These are phyloP conservation scores for Tichodroma muraria DNA, from an alignment of 2,113 vertebrate species.

Conservation along the genomic window DNA sequence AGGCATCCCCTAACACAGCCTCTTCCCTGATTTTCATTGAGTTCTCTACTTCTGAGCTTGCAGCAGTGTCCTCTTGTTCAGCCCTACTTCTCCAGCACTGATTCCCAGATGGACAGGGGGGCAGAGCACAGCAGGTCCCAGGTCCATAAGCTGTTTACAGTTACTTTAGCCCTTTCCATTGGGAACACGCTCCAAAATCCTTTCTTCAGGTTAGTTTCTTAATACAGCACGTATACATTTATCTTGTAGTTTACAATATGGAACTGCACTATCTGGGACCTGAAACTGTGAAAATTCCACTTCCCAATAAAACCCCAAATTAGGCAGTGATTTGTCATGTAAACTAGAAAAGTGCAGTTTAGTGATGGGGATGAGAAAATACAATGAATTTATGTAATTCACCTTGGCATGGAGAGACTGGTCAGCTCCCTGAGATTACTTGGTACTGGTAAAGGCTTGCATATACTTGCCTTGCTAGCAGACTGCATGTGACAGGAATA, in stretches of 20 bases:
- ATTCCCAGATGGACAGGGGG: background rate
- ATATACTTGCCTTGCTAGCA: background rate
- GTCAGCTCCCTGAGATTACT: background rate
- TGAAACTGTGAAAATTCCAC: background rate
- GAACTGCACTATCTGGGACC: background rate
- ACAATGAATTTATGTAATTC: background rate
- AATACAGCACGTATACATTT: background rate
- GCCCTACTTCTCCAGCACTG: background rate
- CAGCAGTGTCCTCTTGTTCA: background rate
- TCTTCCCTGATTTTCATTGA: background rate
- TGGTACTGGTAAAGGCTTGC: background rate
- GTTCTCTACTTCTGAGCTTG: background rate
- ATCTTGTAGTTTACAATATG: background rate
- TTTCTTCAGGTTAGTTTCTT: background rate
- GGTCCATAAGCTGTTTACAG: background rate
- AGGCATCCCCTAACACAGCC: background rate
- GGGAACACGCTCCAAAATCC: background rate
- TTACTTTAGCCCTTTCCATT: background rate
- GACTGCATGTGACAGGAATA: slow-evolving; percentile 14
- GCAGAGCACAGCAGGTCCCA: background rate
- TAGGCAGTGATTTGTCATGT: background rate
- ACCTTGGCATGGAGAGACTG: background rate
- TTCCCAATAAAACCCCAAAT: background rate
- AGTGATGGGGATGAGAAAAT: background rate
- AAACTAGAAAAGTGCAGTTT: background rate